A percentile compares a stretch with the other conserved stretches of the same genome.
Conservation (phyloP, 2,113 vertebrate species). For the Cyanocitta stelleri region DNA sequence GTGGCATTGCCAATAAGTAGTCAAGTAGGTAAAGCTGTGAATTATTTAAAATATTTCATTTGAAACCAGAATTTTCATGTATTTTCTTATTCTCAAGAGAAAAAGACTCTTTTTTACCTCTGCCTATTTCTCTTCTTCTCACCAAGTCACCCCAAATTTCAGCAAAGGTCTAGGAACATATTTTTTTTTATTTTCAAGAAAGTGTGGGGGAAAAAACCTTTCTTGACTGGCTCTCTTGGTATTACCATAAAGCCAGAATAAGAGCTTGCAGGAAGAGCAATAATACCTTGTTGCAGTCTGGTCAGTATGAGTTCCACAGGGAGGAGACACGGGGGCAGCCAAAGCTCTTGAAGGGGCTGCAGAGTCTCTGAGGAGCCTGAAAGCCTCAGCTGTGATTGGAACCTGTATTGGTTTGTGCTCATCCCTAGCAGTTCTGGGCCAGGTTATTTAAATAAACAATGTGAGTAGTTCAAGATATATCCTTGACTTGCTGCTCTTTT, state of each 20-base stretch:
- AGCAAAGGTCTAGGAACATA: not conserved
- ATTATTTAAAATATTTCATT: not conserved
- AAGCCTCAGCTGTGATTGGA: not conserved
- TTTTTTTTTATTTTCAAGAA: not conserved
- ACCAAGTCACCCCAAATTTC: not conserved
- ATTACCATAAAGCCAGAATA: not conserved
- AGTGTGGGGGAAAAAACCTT: fast-evolving
- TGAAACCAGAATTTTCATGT: not conserved
- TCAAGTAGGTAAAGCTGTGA: not conserved
- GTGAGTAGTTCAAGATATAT: not conserved
- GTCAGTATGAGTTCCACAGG: fast-evolving
- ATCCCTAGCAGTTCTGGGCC: not conserved
- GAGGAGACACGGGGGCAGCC: fast-evolving
- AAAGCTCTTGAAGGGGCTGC: not conserved
- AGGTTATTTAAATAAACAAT: not conserved
- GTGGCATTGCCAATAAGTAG: not conserved
- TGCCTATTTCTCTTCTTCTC: not conserved
- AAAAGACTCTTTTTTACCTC: not conserved
- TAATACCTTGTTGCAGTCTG: not conserved
- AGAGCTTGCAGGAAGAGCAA: not conserved
- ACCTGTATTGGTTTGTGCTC: not conserved
- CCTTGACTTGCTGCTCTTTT: not conserved
- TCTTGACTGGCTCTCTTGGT: not conserved
- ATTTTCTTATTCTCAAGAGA: not conserved
- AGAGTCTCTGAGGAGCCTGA: not conserved